phyloP scores from a whole-genome alignment of 1,140 invertebrate genomes.

The Doryteuthis pealeii region DNA sequence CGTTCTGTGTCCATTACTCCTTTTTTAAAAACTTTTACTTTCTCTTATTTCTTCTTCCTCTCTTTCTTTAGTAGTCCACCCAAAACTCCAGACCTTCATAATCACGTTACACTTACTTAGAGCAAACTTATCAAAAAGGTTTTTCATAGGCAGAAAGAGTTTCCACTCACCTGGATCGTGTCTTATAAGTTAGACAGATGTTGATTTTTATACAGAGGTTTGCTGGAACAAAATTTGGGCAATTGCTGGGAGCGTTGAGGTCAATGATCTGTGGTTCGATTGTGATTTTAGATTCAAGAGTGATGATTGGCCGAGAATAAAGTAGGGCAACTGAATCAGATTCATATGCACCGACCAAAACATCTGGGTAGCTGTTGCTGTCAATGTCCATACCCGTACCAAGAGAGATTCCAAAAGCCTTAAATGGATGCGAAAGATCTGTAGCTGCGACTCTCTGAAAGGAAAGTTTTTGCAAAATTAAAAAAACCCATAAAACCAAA shows the following conservation, averaged over 20 bases:
- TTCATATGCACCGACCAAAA: constrained; percentile 52
- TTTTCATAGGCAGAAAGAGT: too few relatives aligned
- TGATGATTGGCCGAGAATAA: constrained; percentile 79
- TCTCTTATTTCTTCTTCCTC: too few relatives aligned
- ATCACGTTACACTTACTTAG: too few relatives aligned
- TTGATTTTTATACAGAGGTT: constrained; percentile 35
- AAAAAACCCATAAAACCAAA: too few relatives aligned
- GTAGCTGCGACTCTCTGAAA: constrained; percentile 43
- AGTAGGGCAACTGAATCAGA: constrained; percentile 43
- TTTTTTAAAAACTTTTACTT: too few relatives aligned
- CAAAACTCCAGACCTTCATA: too few relatives aligned
- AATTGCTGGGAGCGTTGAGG: constrained; percentile 18
- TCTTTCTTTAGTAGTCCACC: too few relatives aligned
- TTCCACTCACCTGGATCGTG: constrained; percentile 27
- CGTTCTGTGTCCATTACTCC: too few relatives aligned
- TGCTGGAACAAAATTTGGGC: constrained; percentile 19
- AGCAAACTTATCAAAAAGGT: too few relatives aligned
- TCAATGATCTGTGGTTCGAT: constrained; percentile 31
- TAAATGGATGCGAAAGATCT: constrained; percentile 28
- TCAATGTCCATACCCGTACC: constrained; percentile 53
- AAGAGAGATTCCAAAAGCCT: constrained; percentile 49
- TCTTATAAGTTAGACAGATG: constrained; percentile 41
- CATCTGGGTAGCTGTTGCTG: constrained; percentile 52
- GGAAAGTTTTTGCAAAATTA: background rate
- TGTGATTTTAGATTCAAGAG: constrained; percentile 26